Conservation (phyloP, 92 coral and sea anemone species). For the Palythoa grandiflora region DNA sequence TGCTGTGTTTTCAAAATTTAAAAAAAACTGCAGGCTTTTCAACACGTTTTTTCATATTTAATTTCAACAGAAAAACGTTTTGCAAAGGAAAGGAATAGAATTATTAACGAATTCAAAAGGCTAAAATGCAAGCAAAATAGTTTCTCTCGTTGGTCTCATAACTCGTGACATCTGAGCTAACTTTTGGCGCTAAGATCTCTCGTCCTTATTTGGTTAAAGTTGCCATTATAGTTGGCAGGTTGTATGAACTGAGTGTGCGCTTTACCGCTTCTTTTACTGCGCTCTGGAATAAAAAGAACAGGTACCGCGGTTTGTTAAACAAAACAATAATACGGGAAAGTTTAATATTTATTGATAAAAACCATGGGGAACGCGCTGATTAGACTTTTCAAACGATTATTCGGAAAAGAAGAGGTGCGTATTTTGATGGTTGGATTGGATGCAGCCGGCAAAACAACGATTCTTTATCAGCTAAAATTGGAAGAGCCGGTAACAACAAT, state of each 20-base stretch:
- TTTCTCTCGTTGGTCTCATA: neutral
- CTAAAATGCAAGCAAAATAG: neutral
- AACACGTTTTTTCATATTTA: neutral
- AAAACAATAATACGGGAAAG: neutral
- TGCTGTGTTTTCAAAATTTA: neutral
- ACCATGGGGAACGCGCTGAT: conserved; percentile 93
- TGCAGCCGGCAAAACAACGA: conserved; percentile 99
- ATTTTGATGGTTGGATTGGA: conserved; percentile 98
- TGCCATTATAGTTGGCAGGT: conserved; percentile 42
- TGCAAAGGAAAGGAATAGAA: too few relatives aligned
- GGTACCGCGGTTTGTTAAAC: conserved; percentile 30
- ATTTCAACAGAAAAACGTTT: neutral
- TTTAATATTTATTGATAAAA: neutral
- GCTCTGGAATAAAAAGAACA: conserved; percentile 32
- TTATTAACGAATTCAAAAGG: neutral
- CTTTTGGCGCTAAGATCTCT: neutral
- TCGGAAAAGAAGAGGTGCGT: conserved; percentile 95
- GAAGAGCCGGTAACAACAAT: conserved; percentile 95
- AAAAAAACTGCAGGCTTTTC: neutral
- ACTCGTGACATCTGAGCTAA: conserved; percentile 33
- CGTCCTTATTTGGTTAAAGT: conserved; percentile 11
- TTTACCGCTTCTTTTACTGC: neutral
- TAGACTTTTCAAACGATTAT: conserved; percentile 82
- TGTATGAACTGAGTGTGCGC: conserved; percentile 38
- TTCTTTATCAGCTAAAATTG: conserved; percentile 91